phyloP scores from a whole-genome alignment of 2,888 invertebrate genomes.

The Mycogona germanica region DNA sequence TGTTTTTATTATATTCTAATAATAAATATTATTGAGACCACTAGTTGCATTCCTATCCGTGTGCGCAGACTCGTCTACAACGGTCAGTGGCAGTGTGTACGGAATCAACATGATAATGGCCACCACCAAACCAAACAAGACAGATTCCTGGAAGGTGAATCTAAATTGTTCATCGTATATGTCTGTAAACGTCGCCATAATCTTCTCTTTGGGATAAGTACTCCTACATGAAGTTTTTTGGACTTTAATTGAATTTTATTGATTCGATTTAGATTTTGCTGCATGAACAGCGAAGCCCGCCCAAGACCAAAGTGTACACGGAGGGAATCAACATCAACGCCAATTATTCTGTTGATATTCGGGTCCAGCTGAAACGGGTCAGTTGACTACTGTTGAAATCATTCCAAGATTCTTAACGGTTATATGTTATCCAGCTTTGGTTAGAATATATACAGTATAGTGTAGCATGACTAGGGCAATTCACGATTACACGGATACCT shows the following conservation, averaged over 20 bases:
- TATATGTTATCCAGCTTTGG: not conserved
- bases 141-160: not conserved
- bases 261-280: not conserved
- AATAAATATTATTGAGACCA: too few species aligned
- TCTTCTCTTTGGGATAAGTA: too few species aligned
- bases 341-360: not conserved
- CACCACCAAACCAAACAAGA: not conserved
- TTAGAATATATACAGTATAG: too few species aligned
- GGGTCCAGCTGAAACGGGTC: not conserved
- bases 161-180: not conserved
- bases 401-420: too few species aligned
- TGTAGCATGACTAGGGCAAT: too few species aligned
- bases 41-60: too few species aligned
- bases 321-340: not conserved
- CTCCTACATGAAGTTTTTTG: not conserved
- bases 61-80: too few species aligned
- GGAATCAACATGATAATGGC: constrained; percentile 1
- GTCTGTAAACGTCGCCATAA: too few species aligned
- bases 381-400: too few species aligned
- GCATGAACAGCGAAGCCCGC: not conserved
- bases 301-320: not conserved
- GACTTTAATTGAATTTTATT: not conserved
- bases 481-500: too few species aligned
- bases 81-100: not conserved
- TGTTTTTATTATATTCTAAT: too few species aligned